Conservation (phyloP, 2,113 vertebrate species). For the Eudyptes chrysolophus region DNA sequence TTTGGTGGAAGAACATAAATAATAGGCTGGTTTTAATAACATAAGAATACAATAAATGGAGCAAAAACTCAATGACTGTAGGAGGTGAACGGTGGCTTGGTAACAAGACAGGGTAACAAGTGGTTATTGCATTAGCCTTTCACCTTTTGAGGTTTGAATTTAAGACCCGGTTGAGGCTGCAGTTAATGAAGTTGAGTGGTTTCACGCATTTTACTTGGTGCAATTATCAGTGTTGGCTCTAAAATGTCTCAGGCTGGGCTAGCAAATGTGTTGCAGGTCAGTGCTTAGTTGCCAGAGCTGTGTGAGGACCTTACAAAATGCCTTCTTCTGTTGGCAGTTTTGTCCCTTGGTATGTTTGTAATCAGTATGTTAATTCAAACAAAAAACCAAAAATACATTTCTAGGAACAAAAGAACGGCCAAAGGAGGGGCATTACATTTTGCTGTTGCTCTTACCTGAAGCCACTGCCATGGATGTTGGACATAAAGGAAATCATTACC, state of each 20-base stretch:
- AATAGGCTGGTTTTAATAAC: background rate
- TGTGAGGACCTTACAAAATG: background rate
- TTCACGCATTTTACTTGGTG: background rate
- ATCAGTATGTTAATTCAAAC: background rate
- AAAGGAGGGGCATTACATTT: fast-evolving
- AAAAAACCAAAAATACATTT: background rate
- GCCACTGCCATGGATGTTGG: background rate
- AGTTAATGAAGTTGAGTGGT: background rate
- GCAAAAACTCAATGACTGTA: background rate
- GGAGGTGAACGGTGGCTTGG: background rate
- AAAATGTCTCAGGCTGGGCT: background rate
- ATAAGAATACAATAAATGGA: background rate
- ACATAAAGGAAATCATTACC: background rate
- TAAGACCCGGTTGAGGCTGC: background rate
- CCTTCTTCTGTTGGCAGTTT: fast-evolving
- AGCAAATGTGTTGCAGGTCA: background rate
- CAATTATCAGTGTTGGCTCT: background rate
- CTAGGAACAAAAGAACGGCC: background rate
- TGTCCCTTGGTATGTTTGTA: background rate
- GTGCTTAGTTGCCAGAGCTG: background rate
- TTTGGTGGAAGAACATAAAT: background rate
- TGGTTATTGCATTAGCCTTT: conserved; percentile 22
- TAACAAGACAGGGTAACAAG: background rate
- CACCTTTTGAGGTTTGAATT: background rate
- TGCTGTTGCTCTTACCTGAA: background rate